These are phyloP conservation scores for Leptodactylus fallax DNA, from an alignment of 2,797 vertebrate genomes.

Conservation along the genomic window DNA sequence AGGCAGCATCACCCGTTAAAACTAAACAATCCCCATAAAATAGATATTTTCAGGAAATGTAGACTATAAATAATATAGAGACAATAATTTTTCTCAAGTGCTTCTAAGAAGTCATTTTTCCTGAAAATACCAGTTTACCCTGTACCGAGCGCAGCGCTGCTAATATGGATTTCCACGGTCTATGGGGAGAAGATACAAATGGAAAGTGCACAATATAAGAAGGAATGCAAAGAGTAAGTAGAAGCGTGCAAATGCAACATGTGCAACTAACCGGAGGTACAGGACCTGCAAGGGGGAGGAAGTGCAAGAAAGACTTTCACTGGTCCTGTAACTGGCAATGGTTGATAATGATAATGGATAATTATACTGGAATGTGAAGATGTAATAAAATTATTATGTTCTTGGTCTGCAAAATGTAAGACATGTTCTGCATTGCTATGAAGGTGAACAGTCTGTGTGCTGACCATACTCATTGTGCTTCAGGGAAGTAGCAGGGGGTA, in stretches of 20 bases:
- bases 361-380: too few relatives aligned
- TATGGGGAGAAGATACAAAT: background rate
- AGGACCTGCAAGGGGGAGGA: too few relatives aligned
- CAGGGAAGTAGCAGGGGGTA: too few relatives aligned
- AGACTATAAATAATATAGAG: slow-evolving; percentile 15
- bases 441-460: too few relatives aligned
- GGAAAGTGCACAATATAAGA: background rate
- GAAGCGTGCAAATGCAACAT: background rate
- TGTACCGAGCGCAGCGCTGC: background rate
- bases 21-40: slow-evolving; percentile 22
- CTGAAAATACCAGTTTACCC: background rate
- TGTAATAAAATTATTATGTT: too few relatives aligned
- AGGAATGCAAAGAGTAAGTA: background rate
- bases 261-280: too few relatives aligned
- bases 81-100: slow-evolving; percentile 11
- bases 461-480: too few relatives aligned
- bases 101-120: background rate
- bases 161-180: background rate
- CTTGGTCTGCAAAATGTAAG: too few relatives aligned
- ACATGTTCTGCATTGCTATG: too few relatives aligned
- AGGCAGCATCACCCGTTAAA: slow-evolving; percentile 25
- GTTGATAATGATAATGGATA: too few relatives aligned
- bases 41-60: slow-evolving; percentile 6
- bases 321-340: too few relatives aligned
- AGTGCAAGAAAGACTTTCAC: too few relatives aligned